Conservation (phyloP, 1,140 invertebrate species). For the Sipha flava region DNA sequence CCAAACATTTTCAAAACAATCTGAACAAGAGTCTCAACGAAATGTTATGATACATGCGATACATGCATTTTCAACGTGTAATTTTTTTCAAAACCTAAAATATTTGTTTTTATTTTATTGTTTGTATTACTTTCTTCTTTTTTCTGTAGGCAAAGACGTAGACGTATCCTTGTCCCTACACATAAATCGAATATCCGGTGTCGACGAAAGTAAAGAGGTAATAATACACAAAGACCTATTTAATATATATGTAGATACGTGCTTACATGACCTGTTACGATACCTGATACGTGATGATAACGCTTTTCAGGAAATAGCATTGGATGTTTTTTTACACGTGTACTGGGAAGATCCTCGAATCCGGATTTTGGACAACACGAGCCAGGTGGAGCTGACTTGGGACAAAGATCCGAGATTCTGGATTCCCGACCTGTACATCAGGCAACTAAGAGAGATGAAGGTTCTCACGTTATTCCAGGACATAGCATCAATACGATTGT, state of each 20-base stretch:
- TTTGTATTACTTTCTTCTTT: conserved; percentile 14
- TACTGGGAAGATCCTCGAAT: conserved; percentile 51
- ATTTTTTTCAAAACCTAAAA: too few species aligned
- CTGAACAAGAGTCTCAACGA: too few species aligned
- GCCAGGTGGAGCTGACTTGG: conserved; percentile 41
- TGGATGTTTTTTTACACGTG: conserved; percentile 53
- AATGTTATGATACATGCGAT: too few species aligned
- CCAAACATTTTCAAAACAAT: too few species aligned
- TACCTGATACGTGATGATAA: too few species aligned
- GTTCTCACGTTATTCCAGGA: conserved; percentile 51
- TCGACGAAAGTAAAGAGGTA: conserved; percentile 55
- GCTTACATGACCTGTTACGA: too few species aligned
- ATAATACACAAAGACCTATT: neutral
- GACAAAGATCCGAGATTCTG: conserved; percentile 44
- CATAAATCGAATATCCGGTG: conserved; percentile 52
- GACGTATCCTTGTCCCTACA: conserved; percentile 51
- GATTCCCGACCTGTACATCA: conserved; percentile 53
- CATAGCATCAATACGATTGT: conserved; percentile 51
- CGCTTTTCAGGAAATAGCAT: conserved; percentile 49
- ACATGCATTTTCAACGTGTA: too few species aligned
- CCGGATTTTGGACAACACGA: conserved; percentile 43
- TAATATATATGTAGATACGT: too few species aligned
- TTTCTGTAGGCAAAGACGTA: conserved; percentile 49
- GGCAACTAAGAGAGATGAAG: conserved; percentile 51
- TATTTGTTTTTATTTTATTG: neutral